Evolutionary conservation across 2,113 vertebrate genomes (phyloP).

Genomic region (Eupsittula cactorum): DNA sequence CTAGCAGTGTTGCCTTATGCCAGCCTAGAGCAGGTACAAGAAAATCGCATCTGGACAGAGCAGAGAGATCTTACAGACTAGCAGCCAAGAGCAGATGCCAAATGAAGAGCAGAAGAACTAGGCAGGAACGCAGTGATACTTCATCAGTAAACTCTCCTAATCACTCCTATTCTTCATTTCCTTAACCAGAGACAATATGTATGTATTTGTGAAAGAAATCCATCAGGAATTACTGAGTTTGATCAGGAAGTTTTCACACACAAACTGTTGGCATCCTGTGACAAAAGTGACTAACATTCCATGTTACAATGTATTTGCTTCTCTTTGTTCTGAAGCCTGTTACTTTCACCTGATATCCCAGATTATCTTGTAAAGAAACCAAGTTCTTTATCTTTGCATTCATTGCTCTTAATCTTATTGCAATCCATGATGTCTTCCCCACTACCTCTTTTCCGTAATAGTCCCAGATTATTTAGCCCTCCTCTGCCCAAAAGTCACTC

Average conservation of each 20-base stretch:
- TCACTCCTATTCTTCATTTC: neutral
- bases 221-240: neutral
- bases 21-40: neutral
- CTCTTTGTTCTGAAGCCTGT: neutral
- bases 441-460: neutral
- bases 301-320: neutral
- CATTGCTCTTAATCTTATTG: neutral
- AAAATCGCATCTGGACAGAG: neutral
- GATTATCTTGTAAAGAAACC: neutral
- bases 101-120: neutral
- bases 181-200: neutral
- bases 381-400: neutral
- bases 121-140: neutral
- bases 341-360: neutral
- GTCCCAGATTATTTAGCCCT: neutral
- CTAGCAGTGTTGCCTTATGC: neutral
- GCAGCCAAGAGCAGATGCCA: neutral
- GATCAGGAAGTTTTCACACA: neutral
- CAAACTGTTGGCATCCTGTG: neutral
- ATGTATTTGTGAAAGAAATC: neutral
- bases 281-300: neutral
- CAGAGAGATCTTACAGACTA: neutral
- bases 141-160: neutral
- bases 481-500: neutral
- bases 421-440: neutral